Conservation (phyloP, 2,797 vertebrate species). For the Oreochromis grahami region DNA sequence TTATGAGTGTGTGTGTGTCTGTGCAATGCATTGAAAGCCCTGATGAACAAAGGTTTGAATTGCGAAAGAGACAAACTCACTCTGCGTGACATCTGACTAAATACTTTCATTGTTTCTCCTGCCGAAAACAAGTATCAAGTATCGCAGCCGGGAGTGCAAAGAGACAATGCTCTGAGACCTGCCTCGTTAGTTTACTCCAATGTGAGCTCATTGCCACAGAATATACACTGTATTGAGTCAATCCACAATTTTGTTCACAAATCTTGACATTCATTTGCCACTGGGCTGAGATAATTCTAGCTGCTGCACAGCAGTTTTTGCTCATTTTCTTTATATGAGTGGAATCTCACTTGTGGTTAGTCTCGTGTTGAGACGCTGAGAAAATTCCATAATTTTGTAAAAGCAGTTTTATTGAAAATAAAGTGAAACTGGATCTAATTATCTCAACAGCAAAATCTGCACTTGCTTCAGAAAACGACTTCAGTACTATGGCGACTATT, state of each 20-base stretch:
- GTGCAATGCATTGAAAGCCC: conserved; percentile 32
- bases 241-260: neutral
- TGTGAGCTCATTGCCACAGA: neutral
- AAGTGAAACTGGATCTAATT: neutral
- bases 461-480: neutral
- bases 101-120: conserved; percentile 81
- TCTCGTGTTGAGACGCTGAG: conserved; percentile 10
- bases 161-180: conserved; percentile 61
- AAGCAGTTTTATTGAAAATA: neutral
- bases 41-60: conserved; percentile 75
- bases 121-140: conserved; percentile 79
- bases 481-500: fast-evolving
- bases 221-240: neutral
- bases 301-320: neutral
- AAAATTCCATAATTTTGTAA: conserved; percentile 5
- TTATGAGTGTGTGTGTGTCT: neutral
- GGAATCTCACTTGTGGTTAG: conserved; percentile 1
- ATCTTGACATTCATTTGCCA: neutral
- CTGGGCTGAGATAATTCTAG: neutral
- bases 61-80: conserved; percentile 80
- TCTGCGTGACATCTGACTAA: conserved; percentile 80
- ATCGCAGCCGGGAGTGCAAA: conserved; percentile 50
- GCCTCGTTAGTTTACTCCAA: conserved; percentile 44
- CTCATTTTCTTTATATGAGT: neutral
- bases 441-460: neutral